Evolutionary conservation across 2,797 vertebrate species (phyloP).

Genomic region (Urocyon cinereoargenteus): DNA sequence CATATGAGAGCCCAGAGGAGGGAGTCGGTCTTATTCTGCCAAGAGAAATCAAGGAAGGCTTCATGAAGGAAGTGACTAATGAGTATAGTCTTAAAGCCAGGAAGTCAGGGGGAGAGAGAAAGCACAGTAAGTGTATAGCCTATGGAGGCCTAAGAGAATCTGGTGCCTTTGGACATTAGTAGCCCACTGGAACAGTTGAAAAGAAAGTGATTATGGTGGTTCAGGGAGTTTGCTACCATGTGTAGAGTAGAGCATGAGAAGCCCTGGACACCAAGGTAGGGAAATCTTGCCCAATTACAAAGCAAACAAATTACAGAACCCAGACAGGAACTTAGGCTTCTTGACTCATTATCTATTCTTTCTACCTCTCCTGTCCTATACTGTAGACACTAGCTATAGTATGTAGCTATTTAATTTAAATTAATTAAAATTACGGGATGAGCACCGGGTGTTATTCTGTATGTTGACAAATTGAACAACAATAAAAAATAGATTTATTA

Average conservation of each 20-base stretch:
- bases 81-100: neutral
- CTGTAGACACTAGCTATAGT: neutral
- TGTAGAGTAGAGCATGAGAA: neutral
- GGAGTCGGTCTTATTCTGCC: neutral
- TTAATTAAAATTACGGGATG: neutral
- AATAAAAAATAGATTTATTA: too few relatives aligned
- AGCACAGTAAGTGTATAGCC: neutral
- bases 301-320: neutral
- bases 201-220: accelerated
- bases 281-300: neutral
- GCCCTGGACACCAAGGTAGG: neutral
- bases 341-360: neutral
- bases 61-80: neutral
- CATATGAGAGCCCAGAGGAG: neutral
- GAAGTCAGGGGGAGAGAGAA: neutral
- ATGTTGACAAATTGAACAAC: too few relatives aligned
- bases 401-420: neutral
- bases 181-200: accelerated
- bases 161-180: neutral
- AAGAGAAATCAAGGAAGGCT: conserved; percentile 55
- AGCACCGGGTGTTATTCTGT: too few relatives aligned
- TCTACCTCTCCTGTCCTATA: neutral
- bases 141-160: neutral
- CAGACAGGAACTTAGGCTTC: neutral
- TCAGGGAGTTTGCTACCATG: neutral